Evolutionary conservation across 1,140 invertebrate species (phyloP), one percentile per base, ranked within the genome.

Genomic region (Euwallacea fornicatus): DNA sequence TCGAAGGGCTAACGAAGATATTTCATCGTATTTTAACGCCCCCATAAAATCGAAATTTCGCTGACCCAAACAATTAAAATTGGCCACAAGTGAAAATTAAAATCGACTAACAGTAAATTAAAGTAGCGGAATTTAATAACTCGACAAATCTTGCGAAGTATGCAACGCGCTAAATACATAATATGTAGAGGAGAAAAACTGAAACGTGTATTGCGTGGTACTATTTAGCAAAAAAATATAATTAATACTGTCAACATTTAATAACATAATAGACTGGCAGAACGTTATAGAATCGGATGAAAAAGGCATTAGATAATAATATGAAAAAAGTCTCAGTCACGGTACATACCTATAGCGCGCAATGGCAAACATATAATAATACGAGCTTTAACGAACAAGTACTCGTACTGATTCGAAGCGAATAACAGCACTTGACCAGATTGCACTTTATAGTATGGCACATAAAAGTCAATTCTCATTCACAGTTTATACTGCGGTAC

Each of bases 401-500:
- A 16, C 41, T 65, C 69, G 69, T 58, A 13, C 0, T 64, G 11
- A 33, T 42, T 59, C 69, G 69, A 64, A 71, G 43, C 50, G n/a
- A 59, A 64, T 60, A 71, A 71, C 8, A 59, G 53, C 54, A 58
- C 46, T 15, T 61, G 62, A 71, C 44, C 62, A 56, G 54, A 66
- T 59, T 50, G 42, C 21, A 67, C 50, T 66, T 66, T 60, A 72
- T 66, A 65, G 33, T 66, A 72, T 72, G 70, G 70, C 70, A 72
- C 64, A 66, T 60, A 60, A 41, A 62, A 62, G 46, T 42, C 33
- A 61, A 66, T 46, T 16, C 55, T 15, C 70, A 72, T 66, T 72
- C 58, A 64, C 46, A 54, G 63, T 72, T 42, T 16, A 11, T 16
- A 62, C 43, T 10, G 46, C 64, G 56, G 43, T 66, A n/a, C 13